A percentile compares a stretch with the other conserved stretches of the same genome.
These are phyloP conservation scores for Hirtodrosophila alboralis DNA, from an alignment of 2,888 invertebrate genomes.

Conservation along the genomic window DNA sequence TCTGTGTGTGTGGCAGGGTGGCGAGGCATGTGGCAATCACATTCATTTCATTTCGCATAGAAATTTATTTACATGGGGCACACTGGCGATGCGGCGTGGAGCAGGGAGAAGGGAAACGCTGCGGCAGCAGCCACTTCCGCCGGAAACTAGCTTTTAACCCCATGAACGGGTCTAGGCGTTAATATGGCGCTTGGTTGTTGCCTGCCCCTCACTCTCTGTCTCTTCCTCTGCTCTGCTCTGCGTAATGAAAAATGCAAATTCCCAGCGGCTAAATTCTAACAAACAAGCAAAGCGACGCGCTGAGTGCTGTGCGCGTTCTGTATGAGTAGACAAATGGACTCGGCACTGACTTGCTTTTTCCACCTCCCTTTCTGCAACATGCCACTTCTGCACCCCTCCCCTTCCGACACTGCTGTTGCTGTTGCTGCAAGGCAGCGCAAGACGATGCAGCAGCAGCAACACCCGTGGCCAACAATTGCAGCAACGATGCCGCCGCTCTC, in stretches of 20 bases:
- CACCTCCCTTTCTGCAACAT: too few relatives aligned
- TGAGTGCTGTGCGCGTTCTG: constrained; percentile 57
- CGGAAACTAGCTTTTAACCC: constrained; percentile 81
- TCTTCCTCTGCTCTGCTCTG: constrained; percentile 50
- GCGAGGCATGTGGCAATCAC: constrained; percentile 71
- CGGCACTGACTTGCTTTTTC: constrained; percentile 53
- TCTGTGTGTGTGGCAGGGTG: constrained; percentile 26
- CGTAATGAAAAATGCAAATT: constrained; percentile 83
- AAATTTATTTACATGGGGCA: constrained; percentile 75
- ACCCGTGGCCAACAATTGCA: constrained; percentile 65
- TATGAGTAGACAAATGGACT: constrained; percentile 68
- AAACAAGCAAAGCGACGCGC: constrained; percentile 79
- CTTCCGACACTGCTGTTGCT: too few relatives aligned
- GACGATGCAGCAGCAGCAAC: constrained; percentile 32
- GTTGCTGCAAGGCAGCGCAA: not conserved
- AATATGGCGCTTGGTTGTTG: constrained; percentile 68
- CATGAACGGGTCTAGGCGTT: constrained; percentile 76
- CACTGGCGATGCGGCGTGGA: constrained; percentile 2
- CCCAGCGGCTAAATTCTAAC: constrained; percentile 82
- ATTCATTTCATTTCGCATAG: constrained; percentile 79
- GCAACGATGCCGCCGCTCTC: constrained; percentile 65
- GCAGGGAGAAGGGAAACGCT: constrained; percentile 47
- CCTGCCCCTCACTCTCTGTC: not conserved
- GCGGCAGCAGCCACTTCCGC: constrained; percentile 79
- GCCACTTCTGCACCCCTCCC: not conserved